Percentiles rank a stretch among this genome's conserved stretches.
These are phyloP conservation scores for Halcyon chelicuti DNA, from an alignment of 2,797 vertebrate species.

Conservation along the genomic window DNA sequence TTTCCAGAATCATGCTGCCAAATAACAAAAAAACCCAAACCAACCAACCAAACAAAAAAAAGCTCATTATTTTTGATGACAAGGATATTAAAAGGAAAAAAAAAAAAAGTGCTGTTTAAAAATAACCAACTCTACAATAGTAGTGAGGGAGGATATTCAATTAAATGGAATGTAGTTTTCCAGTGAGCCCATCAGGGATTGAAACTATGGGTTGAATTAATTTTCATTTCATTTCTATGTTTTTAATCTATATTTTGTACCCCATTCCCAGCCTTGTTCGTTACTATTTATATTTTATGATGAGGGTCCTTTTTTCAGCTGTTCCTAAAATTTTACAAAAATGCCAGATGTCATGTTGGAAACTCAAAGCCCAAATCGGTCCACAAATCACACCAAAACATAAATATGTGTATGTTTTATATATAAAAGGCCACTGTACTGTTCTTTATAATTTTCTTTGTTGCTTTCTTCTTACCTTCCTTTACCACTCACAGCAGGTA, in stretches of 20 bases:
- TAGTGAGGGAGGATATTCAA: neutral
- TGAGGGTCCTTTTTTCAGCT: slow-evolving; percentile 36
- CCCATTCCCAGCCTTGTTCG: neutral
- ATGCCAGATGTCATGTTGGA: slow-evolving; percentile 52
- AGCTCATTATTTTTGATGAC: slow-evolving; percentile 51
- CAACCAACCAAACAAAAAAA: neutral
- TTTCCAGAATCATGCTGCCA: slow-evolving; percentile 23
- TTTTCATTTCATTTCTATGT: neutral
- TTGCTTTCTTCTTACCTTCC: neutral
- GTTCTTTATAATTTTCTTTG: neutral
- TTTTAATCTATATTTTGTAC: neutral
- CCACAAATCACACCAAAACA: slow-evolving; percentile 58
- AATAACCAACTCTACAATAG: neutral
- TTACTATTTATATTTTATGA: slow-evolving; percentile 42
- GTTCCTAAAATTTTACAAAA: slow-evolving; percentile 64
- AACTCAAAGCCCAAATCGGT: slow-evolving; percentile 30
- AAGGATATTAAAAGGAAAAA: slow-evolving; percentile 3
- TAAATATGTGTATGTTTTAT: neutral
- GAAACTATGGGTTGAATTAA: neutral
- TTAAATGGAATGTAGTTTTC: neutral
- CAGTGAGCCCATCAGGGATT: neutral
- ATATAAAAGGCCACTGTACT: neutral
- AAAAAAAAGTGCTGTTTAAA: neutral
- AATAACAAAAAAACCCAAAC: neutral
- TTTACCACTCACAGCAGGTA: neutral